Conservation (phyloP, 2,888 invertebrate species). For the Cryptophagus acutangulus region DNA sequence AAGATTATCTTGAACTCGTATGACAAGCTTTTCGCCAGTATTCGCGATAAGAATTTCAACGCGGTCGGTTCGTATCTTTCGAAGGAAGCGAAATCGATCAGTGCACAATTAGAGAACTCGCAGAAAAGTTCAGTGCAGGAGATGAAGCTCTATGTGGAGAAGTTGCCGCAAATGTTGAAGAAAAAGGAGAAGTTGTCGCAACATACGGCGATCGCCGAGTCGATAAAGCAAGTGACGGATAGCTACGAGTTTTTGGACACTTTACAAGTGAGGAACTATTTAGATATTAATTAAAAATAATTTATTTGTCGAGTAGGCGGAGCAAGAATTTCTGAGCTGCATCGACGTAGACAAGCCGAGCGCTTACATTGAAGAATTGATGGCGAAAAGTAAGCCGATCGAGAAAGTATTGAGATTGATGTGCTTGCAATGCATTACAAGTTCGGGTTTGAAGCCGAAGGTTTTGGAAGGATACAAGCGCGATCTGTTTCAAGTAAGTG, state of each 20-base stretch:
- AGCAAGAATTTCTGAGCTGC: slow-evolving; percentile 90
- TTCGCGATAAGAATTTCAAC: slow-evolving; percentile 90
- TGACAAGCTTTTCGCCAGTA: slow-evolving; percentile 82
- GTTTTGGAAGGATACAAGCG: slow-evolving; percentile 64
- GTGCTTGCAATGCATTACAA: slow-evolving; percentile 88
- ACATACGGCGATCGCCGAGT: slow-evolving; percentile 91
- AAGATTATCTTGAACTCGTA: slow-evolving; percentile 80
- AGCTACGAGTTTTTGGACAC: slow-evolving; percentile 45
- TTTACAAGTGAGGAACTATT: slow-evolving; percentile 34
- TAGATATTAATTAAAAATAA: slow-evolving; percentile 4
- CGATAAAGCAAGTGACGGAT: slow-evolving; percentile 77
- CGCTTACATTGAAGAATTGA: slow-evolving; percentile 86
- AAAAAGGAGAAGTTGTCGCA: slow-evolving; percentile 80
- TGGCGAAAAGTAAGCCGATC: slow-evolving; percentile 77
- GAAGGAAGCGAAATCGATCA: slow-evolving; percentile 80
- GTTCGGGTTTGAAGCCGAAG: slow-evolving; percentile 89
- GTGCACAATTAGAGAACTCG: slow-evolving; percentile 78
- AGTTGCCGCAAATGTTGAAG: slow-evolving; percentile 80
- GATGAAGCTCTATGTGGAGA: slow-evolving; percentile 88
- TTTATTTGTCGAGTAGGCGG: slow-evolving; percentile 50
- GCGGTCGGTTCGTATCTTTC: slow-evolving; percentile 82
- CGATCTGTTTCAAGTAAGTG: slow-evolving; percentile 56
- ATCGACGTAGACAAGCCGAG: slow-evolving; percentile 86
- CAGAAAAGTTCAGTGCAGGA: slow-evolving; percentile 91
- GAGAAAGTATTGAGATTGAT: slow-evolving; percentile 82